Evolutionary conservation across 1,140 invertebrate species (phyloP), one percentile per base, ranked within the genome.

Genomic region (Eumeta japonica): DNA sequence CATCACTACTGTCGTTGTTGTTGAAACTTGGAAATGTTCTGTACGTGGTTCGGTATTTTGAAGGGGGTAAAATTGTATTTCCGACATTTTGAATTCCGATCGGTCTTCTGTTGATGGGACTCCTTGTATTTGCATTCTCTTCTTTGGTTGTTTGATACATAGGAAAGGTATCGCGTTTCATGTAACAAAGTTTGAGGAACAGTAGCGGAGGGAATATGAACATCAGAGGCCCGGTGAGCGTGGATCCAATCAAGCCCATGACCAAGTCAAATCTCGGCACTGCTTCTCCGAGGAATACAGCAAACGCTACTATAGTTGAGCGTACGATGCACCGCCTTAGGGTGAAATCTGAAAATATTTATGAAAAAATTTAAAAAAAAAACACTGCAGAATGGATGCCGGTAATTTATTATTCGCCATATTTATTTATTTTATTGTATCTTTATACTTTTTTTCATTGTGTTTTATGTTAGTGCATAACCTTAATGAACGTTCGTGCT

Each of bases 211-310:
- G 92, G 14, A 94, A 79, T 11, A 96, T 79, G 42, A 93, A 92
- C 41, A 92, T 84, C 3, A 94, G 60, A 0, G 89, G 89, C 0
- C 89, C 88, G 0, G 88, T 92, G 0, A 94, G 80, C 0, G 87
- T 87, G 10, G 92, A 92, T 3, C 87, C 87, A 3, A 95, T 83
- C 2, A 96, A 71, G 16, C 90, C 83, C 83, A 96, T 88, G 2
- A 96, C 84, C n/a, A 91, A 76, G 43, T 93, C 91, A 58, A 95
- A 95, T 45, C 85, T 78, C 0, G 93, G 92, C 1, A 96, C 81
- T 2, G 85, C 81, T 71, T 92, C 87, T 0, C 84, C 91, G 3
- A 94, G 71, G 12, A 90, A 81, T 3, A 94, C 81, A 0, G 86
- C 84, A 1, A 87, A 41, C 0, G 81, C 76, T 10, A 92, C 79